Percentiles rank a stretch among this genome's conserved stretches.
Conservation (phyloP, 2,888 invertebrate genomes). For the Gastrophysa polygoni region DNA sequence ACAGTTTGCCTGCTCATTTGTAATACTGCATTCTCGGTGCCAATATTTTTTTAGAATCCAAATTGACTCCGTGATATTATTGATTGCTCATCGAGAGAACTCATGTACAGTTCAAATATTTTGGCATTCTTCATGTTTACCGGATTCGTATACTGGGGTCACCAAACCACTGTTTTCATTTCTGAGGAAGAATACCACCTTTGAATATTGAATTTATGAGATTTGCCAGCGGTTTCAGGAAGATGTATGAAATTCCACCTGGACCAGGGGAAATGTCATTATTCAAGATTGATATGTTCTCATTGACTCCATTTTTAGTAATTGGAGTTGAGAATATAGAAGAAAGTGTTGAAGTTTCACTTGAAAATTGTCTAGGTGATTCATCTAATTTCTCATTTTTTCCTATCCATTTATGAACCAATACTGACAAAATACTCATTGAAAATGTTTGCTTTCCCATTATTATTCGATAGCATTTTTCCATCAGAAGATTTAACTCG, state of each 20-base stretch:
- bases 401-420: too few relatives aligned
- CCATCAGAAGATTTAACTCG: too few relatives aligned
- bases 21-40: not conserved
- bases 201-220: slow-evolving; percentile 1
- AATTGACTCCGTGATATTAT: not conserved
- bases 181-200: slow-evolving; percentile 1
- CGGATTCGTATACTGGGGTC: slow-evolving; percentile 3
- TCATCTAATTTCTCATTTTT: not conserved
- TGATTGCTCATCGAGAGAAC: not conserved
- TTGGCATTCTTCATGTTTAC: not conserved
- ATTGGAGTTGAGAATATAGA: too few relatives aligned
- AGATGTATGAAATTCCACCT: not conserved
- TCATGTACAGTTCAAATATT: slow-evolving; percentile 2
- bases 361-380: slow-evolving; percentile 4
- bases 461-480: too few relatives aligned
- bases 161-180: not conserved
- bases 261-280: slow-evolving; percentile 1
- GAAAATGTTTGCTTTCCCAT: too few relatives aligned
- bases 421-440: too few relatives aligned
- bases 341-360: not conserved
- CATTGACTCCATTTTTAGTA: too few relatives aligned
- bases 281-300: too few relatives aligned
- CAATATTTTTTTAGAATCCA: too few relatives aligned
- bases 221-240: not conserved
- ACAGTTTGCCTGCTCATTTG: not conserved